These are phyloP conservation scores for Hecatera dysodea DNA, from an alignment of 2,888 invertebrate genomes.

Conservation along the genomic window DNA sequence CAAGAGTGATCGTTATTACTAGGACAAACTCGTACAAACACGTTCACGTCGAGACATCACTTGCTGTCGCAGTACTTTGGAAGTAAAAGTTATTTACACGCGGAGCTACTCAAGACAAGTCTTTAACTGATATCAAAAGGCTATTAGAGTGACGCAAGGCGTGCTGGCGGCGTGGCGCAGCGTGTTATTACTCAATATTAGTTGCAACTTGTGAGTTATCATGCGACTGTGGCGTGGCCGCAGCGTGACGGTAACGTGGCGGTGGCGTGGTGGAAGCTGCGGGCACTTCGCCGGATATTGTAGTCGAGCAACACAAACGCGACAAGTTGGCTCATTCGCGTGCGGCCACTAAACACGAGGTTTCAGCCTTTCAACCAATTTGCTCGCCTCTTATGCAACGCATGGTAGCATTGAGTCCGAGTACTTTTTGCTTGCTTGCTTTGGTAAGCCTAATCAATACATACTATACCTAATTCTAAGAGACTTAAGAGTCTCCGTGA, in stretches of 20 bases:
- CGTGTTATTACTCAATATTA: slow-evolving; percentile 10
- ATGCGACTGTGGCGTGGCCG: neutral
- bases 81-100: neutral
- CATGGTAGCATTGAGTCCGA: too few relatives aligned
- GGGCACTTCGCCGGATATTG: slow-evolving; percentile 39
- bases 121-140: neutral
- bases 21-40: slow-evolving; percentile 4
- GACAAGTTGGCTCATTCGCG: slow-evolving; percentile 42
- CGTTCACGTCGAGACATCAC: neutral
- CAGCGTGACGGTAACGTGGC: neutral
- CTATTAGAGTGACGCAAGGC: neutral
- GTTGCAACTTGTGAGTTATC: slow-evolving; percentile 9
- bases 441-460: too few relatives aligned
- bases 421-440: too few relatives aligned
- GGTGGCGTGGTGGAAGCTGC: slow-evolving; percentile 2
- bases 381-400: too few relatives aligned
- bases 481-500: too few relatives aligned
- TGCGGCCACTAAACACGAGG: slow-evolving; percentile 23
- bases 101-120: neutral
- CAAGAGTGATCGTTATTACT: slow-evolving; percentile 2
- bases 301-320: slow-evolving; percentile 38
- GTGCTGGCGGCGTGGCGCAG: neutral
- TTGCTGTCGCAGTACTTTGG: neutral
- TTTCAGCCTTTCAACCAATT: neutral
- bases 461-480: too few relatives aligned